Evolutionary conservation across 2,888 invertebrate genomes (phyloP).

Genomic region (Itoplectis maculator): DNA sequence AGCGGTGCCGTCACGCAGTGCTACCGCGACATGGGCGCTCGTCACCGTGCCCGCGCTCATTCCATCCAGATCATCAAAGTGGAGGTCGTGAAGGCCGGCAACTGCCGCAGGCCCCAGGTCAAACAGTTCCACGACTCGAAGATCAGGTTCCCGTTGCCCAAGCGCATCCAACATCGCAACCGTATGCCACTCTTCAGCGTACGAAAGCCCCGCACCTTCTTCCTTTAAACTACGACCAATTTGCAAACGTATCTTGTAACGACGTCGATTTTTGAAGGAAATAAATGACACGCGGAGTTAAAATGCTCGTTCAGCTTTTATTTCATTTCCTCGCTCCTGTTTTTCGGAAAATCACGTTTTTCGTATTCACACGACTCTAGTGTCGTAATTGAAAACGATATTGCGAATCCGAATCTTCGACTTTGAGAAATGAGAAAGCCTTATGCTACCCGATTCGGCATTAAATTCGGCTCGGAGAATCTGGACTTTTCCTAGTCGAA

Average conservation of each 20-base stretch:
- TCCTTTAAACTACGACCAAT: constrained; percentile 85
- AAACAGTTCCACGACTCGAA: constrained; percentile 99
- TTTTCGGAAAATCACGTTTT: too few relatives aligned
- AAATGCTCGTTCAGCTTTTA: constrained; percentile 18
- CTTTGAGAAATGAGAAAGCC: too few relatives aligned
- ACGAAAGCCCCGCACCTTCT: constrained; percentile 93
- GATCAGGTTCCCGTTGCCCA: constrained; percentile 98
- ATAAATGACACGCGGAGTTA: constrained; percentile 54
- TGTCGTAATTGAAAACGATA: too few relatives aligned
- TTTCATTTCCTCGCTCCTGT: constrained; percentile 3
- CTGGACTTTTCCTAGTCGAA: too few relatives aligned
- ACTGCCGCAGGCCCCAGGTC: constrained; percentile 96
- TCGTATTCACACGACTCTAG: too few relatives aligned
- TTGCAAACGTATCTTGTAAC: constrained; percentile 52
- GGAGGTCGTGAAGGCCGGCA: constrained; percentile 94
- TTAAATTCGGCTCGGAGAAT: too few relatives aligned
- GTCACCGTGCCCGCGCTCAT: constrained; percentile 98
- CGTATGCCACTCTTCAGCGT: constrained; percentile 93
- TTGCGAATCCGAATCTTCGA: too few relatives aligned
- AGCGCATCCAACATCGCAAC: constrained; percentile 94
- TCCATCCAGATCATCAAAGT: constrained; percentile 99
- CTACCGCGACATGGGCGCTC: constrained; percentile 96
- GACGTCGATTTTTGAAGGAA: constrained; percentile 53
- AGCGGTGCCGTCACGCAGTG: constrained; percentile 99
- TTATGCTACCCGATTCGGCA: too few relatives aligned